phyloP scores from a whole-genome alignment of 2,888 invertebrate species.

The Hofmannophila pseudospretella region DNA sequence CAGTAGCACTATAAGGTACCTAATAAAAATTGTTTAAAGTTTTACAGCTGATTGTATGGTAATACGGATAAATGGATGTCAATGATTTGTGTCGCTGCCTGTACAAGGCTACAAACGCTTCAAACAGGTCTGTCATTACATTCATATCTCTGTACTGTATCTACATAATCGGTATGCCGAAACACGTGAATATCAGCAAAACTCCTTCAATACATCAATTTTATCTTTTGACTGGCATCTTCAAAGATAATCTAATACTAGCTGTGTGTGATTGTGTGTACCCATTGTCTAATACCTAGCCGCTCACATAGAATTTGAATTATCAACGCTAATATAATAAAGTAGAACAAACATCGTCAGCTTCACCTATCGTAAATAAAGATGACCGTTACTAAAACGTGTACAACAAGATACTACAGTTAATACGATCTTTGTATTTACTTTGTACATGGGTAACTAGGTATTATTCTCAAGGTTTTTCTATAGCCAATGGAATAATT shows the following conservation, averaged over 20 bases:
- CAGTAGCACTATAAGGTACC: too few relatives aligned
- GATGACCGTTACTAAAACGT: background rate
- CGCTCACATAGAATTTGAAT: too few relatives aligned
- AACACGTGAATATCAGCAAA: constrained; percentile 23
- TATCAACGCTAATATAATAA: background rate
- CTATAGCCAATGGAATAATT: background rate
- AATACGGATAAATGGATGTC: too few relatives aligned
- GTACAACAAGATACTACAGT: background rate
- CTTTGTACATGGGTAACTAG: too few relatives aligned
- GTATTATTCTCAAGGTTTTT: constrained; percentile 1
- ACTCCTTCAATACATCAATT: constrained; percentile 42
- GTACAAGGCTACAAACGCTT: too few relatives aligned
- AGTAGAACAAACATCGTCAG: background rate
- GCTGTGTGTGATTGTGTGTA: background rate
- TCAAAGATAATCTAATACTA: constrained; percentile 2
- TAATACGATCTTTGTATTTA: too few relatives aligned
- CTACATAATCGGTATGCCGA: constrained; percentile 11
- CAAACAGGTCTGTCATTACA: too few relatives aligned
- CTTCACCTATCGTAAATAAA: background rate
- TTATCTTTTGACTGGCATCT: constrained; percentile 43
- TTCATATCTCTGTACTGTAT: background rate
- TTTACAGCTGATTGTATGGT: too few relatives aligned
- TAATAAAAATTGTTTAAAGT: too few relatives aligned
- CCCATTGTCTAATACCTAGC: background rate
- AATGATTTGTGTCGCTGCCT: too few relatives aligned